Percentiles rank a stretch among this genome's conserved stretches.
Conservation (phyloP, 1,140 invertebrate species). For the Drosophila chauvacae region DNA sequence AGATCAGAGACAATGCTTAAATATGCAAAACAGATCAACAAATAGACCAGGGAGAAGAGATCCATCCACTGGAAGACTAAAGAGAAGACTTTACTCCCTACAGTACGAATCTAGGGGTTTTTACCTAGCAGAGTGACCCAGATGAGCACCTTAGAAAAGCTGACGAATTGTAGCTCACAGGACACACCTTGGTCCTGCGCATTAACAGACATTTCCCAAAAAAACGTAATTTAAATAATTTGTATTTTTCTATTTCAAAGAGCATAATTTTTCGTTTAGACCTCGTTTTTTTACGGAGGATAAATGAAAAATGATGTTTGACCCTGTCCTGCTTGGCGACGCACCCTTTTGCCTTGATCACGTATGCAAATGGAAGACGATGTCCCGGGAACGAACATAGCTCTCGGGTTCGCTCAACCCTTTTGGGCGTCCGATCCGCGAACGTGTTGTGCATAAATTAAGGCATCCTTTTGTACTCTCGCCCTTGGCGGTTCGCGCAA, state of each 20-base stretch:
- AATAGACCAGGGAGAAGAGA: conserved; percentile 30
- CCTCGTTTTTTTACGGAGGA: conserved; percentile 32
- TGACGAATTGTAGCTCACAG: conserved; percentile 7
- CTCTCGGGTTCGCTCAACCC: conserved; percentile 54
- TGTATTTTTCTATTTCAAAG: conserved; percentile 53
- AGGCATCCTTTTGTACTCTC: conserved; percentile 58
- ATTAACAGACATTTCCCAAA: conserved; percentile 6
- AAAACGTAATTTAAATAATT: conserved; percentile 41
- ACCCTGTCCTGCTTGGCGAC: conserved; percentile 49
- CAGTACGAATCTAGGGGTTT: conserved; percentile 12
- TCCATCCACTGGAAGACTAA: not conserved
- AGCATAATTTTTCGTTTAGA: conserved; percentile 14
- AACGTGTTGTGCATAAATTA: conserved; percentile 82
- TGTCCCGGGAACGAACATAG: conserved; percentile 67
- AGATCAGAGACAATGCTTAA: conserved; percentile 56
- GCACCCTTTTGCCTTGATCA: conserved; percentile 68
- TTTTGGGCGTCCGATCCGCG: conserved; percentile 75
- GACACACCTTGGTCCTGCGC: conserved; percentile 26
- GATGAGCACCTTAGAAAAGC: not conserved
- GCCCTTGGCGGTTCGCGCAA: conserved; percentile 59
- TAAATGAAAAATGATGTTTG: conserved; percentile 78
- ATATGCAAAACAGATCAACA: conserved; percentile 70
- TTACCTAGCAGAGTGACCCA: conserved; percentile 32
- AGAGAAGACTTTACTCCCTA: not conserved
- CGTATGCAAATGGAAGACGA: conserved; percentile 69